phyloP scores from a whole-genome alignment of 64 coral and sea anemone species.

The Catalaphyllia jardinei region DNA sequence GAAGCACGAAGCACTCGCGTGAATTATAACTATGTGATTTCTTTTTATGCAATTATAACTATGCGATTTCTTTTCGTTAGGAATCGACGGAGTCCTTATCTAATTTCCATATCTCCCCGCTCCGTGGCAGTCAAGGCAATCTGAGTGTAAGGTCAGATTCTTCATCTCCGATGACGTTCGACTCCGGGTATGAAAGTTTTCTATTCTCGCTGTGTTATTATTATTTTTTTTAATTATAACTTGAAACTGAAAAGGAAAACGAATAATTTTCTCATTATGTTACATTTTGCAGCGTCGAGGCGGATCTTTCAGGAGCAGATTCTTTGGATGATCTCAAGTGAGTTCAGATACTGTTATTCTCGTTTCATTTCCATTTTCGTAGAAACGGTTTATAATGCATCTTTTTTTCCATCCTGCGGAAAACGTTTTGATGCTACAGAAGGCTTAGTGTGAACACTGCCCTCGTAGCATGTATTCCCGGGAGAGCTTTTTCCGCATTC shows the following conservation, averaged over 20 bases:
- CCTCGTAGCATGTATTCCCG: too few relatives aligned
- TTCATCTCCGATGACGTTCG: conserved; percentile 80
- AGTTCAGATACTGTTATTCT: neutral
- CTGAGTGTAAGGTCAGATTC: conserved; percentile 76
- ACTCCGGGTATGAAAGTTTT: conserved; percentile 66
- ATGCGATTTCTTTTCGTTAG: conserved; percentile 21
- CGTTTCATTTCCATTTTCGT: neutral
- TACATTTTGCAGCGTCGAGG: conserved; percentile 9
- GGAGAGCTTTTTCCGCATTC: too few relatives aligned
- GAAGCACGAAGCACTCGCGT: neutral
- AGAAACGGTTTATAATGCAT: neutral
- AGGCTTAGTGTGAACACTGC: too few relatives aligned
- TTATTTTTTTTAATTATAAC: neutral
- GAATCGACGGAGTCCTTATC: conserved; percentile 81
- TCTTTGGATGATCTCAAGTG: conserved; percentile 31
- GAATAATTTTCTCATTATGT: neutral
- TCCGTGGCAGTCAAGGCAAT: conserved; percentile 90
- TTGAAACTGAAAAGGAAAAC: neutral
- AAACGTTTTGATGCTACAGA: too few relatives aligned
- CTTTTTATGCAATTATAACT: neutral
- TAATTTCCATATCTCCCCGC: conserved; percentile 62
- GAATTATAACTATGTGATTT: neutral
- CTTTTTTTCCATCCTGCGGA: too few relatives aligned
- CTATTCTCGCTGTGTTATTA: neutral
- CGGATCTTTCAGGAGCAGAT: neutral